Conservation (phyloP, 2,888 invertebrate genomes). For the Leucophora obtusa region DNA sequence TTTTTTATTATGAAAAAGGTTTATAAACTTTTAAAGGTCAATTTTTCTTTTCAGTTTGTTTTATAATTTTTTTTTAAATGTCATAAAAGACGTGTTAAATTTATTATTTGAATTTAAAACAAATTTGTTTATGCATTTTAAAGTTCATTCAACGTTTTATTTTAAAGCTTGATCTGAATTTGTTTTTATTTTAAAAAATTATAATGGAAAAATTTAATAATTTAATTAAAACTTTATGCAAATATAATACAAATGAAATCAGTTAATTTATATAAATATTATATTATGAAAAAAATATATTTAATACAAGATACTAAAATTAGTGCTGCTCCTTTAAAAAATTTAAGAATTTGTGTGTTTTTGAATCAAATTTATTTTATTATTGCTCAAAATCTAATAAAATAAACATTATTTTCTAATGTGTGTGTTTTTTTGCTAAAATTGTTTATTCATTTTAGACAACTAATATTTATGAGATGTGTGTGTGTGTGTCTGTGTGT, state of each 20-base stretch:
- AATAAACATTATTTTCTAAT: too few relatives aligned
- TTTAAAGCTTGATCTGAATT: neutral
- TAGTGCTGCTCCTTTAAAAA: too few relatives aligned
- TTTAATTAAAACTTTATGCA: too few relatives aligned
- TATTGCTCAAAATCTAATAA: too few relatives aligned
- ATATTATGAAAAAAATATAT: too few relatives aligned
- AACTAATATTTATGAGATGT: neutral
- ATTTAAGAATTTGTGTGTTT: too few relatives aligned
- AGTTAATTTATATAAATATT: too few relatives aligned
- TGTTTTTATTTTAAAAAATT: neutral
- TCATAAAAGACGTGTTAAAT: conserved; percentile 45
- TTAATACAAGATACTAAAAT: too few relatives aligned
- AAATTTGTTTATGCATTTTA: conserved; percentile 21
- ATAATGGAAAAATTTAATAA: neutral
- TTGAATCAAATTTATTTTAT: too few relatives aligned
- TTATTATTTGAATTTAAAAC: conserved; percentile 27
- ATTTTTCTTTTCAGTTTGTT: neutral
- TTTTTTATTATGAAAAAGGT: conserved; percentile 33
- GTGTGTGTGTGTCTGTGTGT: neutral
- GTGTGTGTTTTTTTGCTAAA: neutral
- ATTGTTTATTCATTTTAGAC: neutral
- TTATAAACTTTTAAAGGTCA: conserved; percentile 58
- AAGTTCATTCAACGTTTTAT: conserved; percentile 43
- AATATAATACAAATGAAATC: too few relatives aligned
- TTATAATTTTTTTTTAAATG: conserved; percentile 4